A percentile compares a stretch with the other conserved stretches of the same genome.
Conservation (phyloP, 2,797 vertebrate species). For the Anguilla marmorata region DNA sequence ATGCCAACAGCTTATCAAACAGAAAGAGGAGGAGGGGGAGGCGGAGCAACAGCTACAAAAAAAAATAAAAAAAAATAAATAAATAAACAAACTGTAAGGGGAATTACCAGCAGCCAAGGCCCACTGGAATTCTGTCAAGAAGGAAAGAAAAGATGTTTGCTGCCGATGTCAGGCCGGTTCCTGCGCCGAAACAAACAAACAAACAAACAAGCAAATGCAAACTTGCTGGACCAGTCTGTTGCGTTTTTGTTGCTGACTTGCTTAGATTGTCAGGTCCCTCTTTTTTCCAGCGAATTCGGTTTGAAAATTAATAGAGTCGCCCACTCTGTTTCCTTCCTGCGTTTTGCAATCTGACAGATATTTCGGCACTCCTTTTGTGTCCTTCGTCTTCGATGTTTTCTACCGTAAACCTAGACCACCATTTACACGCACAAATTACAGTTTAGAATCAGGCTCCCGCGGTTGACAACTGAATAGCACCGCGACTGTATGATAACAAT, state of each 20-base stretch:
- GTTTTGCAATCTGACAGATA: background rate
- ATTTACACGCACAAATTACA: background rate
- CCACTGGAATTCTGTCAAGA: background rate
- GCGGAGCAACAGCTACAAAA: background rate
- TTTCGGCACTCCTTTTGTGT: background rate
- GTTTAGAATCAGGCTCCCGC: background rate
- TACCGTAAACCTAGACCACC: background rate
- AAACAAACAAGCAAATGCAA: background rate
- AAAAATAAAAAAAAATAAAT: too few relatives aligned
- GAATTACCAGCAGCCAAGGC: background rate
- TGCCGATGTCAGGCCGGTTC: background rate
- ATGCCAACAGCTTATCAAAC: constrained; percentile 68
- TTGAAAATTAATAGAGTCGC: background rate
- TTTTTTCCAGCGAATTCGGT: background rate
- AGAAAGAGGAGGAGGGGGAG: constrained; percentile 48
- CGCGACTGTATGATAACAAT: background rate
- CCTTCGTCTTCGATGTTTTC: background rate
- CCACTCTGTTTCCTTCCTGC: background rate
- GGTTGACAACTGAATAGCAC: background rate
- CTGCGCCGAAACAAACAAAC: background rate
- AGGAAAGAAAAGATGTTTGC: background rate
- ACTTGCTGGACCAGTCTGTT: background rate
- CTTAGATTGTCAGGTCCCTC: background rate
- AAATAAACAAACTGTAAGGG: background rate
- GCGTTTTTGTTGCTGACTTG: background rate